Evolutionary conservation across 1,140 invertebrate genomes (phyloP).

Genomic region (Leucophenga varia): DNA sequence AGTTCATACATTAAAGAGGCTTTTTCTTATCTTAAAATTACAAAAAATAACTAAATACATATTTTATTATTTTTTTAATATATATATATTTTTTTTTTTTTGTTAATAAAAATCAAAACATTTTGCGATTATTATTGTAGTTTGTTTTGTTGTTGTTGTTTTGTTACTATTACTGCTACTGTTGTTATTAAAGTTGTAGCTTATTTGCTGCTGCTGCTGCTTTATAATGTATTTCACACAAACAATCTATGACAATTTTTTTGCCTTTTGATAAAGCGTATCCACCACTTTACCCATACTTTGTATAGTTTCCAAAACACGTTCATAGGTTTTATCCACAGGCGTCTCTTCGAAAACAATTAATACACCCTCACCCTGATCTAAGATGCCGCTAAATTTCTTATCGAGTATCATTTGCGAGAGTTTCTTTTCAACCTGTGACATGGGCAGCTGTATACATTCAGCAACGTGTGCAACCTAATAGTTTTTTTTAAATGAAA

Average conservation of each 20-base stretch:
- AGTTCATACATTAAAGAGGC: no score
- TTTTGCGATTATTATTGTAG: not conserved
- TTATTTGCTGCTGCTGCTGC: no score
- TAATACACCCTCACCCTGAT: conserved; percentile 95
- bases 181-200: no score
- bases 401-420: conserved; percentile 99
- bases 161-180: no score
- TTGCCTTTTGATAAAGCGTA: conserved; percentile 96
- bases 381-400: conserved; percentile 94
- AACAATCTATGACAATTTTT: conserved; percentile 86
- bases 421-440: conserved; percentile 96
- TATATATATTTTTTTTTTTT: no score
- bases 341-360: conserved; percentile 95
- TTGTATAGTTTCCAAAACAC: conserved; percentile 94
- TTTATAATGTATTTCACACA: no score
- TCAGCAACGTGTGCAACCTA: conserved; percentile 79
- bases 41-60: no score
- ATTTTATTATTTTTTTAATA: no score
- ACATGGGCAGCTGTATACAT: conserved; percentile 84
- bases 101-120: no score
- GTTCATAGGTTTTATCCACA: conserved; percentile 97
- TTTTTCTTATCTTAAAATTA: no score
- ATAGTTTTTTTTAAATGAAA: no score
- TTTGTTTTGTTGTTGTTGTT: not conserved
- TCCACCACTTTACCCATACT: conserved; percentile 99